Evolutionary conservation across 2,888 invertebrate genomes (phyloP).

Genomic region (Panzeria rudis): DNA sequence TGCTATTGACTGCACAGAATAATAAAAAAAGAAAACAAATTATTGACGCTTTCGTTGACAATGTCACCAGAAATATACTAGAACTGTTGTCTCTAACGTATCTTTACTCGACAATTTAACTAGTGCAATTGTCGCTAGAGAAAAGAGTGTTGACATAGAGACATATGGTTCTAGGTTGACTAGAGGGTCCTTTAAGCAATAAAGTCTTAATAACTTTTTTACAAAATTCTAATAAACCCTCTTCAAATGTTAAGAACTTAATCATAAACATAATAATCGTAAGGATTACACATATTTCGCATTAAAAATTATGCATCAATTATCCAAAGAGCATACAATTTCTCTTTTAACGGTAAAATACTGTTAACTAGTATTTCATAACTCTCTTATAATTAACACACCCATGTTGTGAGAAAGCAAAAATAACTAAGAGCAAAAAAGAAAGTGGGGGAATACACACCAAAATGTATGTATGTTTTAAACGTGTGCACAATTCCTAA

Average conservation of each 20-base stretch:
- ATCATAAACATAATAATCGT: not conserved
- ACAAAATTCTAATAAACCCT: constrained; percentile 12
- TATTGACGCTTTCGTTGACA: no score
- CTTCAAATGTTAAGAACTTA: constrained; percentile 34
- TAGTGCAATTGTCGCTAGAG: no score
- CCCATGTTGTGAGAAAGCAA: constrained; percentile 11
- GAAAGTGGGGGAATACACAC: not conserved
- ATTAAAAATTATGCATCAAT: not conserved
- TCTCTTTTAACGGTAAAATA: constrained; percentile 41
- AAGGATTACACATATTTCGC: not conserved
- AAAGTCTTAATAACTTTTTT: not conserved
- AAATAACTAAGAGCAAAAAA: constrained; percentile 15
- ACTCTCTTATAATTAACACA: constrained; percentile 47
- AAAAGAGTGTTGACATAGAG: no score
- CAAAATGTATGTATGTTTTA: not conserved
- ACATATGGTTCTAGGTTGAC: no score
- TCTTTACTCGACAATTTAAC: no score
- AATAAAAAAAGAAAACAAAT: no score
- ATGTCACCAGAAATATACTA: no score
- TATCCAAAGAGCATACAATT: not conserved
- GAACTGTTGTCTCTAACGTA: no score
- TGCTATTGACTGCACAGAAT: no score
- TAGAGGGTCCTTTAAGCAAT: not conserved
- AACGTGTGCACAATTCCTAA: no score
- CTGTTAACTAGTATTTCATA: constrained; percentile 31